phyloP scores from a whole-genome alignment of 2,888 invertebrate genomes.

The Achlya flavicornis region DNA sequence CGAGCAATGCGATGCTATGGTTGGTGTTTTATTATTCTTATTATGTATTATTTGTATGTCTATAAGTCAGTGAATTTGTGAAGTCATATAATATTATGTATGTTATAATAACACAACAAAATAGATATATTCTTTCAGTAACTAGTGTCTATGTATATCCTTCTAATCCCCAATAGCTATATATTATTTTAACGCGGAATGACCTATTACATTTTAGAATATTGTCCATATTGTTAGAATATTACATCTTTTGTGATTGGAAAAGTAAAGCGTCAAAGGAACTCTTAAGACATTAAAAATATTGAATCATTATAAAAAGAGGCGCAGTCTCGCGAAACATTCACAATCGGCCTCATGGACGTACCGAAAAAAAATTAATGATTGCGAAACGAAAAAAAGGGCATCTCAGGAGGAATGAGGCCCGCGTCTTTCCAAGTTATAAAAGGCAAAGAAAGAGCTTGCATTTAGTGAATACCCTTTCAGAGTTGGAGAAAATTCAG shows the following conservation, averaged over 20 bases:
- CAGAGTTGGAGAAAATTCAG: slow-evolving; percentile 71
- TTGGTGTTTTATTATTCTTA: slow-evolving; percentile 29
- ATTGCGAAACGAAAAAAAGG: slow-evolving; percentile 59
- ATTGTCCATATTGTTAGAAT: no score
- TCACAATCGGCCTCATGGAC: slow-evolving; percentile 25
- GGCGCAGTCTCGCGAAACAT: slow-evolving; percentile 36
- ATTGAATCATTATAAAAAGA: slow-evolving; percentile 35
- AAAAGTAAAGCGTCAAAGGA: neutral
- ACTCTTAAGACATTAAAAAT: slow-evolving; percentile 15
- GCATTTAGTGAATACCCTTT: slow-evolving; percentile 81
- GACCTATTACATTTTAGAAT: no score
- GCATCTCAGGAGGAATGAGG: slow-evolving; percentile 73
- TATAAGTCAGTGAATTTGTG: neutral
- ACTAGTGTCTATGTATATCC: no score
- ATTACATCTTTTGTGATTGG: neutral
- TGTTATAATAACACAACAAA: no score
- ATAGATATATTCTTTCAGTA: no score
- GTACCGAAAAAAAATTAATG: slow-evolving; percentile 64
- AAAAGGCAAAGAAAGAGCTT: slow-evolving; percentile 75
- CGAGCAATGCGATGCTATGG: slow-evolving; percentile 21
- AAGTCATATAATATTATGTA: no score
- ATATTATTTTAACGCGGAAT: no score
- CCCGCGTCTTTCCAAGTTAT: slow-evolving; percentile 74
- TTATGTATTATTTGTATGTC: slow-evolving; percentile 23
- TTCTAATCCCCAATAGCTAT: no score